Evolutionary conservation across 2,113 vertebrate species (phyloP), one percentile per base, ranked within the genome.

Genomic region (Ceyx melanurus): DNA sequence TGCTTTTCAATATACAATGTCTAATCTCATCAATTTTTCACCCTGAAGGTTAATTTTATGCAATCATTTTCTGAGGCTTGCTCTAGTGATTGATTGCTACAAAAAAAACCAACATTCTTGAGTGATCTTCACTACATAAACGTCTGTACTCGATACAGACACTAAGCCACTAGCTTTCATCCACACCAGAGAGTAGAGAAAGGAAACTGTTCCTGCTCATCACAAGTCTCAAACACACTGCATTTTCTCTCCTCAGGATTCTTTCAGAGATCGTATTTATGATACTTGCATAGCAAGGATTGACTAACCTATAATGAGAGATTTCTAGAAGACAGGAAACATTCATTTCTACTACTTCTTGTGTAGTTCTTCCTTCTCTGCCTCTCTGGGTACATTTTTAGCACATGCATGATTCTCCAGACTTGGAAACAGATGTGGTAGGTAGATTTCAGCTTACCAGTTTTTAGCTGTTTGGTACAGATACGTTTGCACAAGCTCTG

Each of bases 391-490:
- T 31, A 42, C 21, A 5, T 18, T 17, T 21, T 8, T 2, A 62
- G 13, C 18, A 14, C 15, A 51, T 7, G 9, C 2, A 1, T 5
- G 28, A 70, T 16, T 31, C 45, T 79, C 31, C 74, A n/a, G 33
- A 33, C 15, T 35, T 10, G 14, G 4, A 2, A 4, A 62, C 33
- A 46, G 26, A 48, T 11, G 13, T 0, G 2, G 17, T 2, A 66
- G 53, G 12, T 10, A 26, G 29, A 80, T 18, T 20, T 68, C 46
- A 29, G 19, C 13, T 35, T 9, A 57, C 3, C 31, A 53, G 1
- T 13, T 90, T 82, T 70, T 19, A 66, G 18, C 51, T 19, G 5
- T 80, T 9, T 37, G 43, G 11, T 26, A 61, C 7, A 70, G 45
- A 48, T 13, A 10, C 8, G 16, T 20, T n/a, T 62, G 13, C 9